A percentile compares a stretch with the other conserved stretches of the same genome.
These are phyloP conservation scores for Lepisosteus oculatus DNA, from an alignment of 2,113 vertebrate genomes.

Conservation along the genomic window DNA sequence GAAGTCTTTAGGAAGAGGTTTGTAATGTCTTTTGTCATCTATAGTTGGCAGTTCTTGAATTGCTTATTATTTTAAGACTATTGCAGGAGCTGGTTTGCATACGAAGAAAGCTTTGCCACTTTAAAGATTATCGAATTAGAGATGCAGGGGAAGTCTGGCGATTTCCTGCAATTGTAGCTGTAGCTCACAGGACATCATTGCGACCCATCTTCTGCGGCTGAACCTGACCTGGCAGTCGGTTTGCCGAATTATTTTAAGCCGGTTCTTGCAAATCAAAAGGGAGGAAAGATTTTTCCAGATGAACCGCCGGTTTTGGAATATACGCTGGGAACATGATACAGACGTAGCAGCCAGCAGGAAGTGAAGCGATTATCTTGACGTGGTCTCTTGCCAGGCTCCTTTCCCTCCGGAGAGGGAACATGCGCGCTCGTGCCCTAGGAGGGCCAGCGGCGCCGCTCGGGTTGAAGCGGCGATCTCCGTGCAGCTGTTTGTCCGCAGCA, in stretches of 20 bases:
- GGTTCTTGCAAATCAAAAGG: slow-evolving; percentile 22
- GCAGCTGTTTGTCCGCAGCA: slow-evolving; percentile 24
- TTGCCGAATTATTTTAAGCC: slow-evolving; percentile 21
- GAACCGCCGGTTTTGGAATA: slow-evolving; percentile 36
- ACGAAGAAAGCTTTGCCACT: no score
- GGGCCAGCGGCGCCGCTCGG: not conserved
- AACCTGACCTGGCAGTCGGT: slow-evolving; percentile 23
- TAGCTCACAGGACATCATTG: slow-evolving; percentile 14
- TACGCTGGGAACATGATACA: slow-evolving; percentile 40
- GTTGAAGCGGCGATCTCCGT: slow-evolving; percentile 16
- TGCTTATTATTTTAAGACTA: no score
- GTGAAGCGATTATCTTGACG: slow-evolving; percentile 42
- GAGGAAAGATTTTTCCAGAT: slow-evolving; percentile 35
- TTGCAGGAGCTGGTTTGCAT: no score
- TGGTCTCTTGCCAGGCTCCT: slow-evolving; percentile 25
- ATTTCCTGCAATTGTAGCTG: not conserved
- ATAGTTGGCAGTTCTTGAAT: no score
- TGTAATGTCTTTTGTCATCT: no score
- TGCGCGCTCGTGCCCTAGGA: not conserved
- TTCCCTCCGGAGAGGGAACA: slow-evolving; percentile 4
- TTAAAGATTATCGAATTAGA: no score
- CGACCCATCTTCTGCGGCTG: slow-evolving; percentile 11
- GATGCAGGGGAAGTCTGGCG: no score
- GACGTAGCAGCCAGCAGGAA: slow-evolving; percentile 48
- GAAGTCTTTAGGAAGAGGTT: no score